A percentile compares a stretch with the other conserved stretches of the same genome.
Conservation (phyloP, 2,113 vertebrate genomes). For the Platycercus adscitus region DNA sequence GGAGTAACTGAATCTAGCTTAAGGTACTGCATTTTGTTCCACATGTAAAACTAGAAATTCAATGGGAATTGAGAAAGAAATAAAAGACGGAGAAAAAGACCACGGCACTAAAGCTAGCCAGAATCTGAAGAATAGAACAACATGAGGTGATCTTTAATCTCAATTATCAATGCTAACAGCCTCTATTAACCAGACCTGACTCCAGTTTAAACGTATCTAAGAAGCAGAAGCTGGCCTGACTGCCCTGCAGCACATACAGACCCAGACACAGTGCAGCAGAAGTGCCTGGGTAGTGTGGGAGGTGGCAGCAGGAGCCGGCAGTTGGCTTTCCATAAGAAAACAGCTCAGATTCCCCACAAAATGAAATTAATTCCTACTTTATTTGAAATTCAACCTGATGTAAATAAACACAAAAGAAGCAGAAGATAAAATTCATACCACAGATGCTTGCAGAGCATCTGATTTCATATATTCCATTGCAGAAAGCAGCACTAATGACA, state of each 20-base stretch:
- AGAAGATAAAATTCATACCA: neutral
- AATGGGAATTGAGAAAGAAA: neutral
- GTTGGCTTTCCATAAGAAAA: neutral
- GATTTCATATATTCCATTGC: neutral
- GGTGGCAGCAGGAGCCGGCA: neutral
- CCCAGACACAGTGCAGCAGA: neutral
- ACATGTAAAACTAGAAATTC: neutral
- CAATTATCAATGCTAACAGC: neutral
- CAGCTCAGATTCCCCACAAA: neutral
- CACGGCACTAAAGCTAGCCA: neutral
- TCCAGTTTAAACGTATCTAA: neutral
- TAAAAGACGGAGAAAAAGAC: neutral
- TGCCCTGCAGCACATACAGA: fast-evolving
- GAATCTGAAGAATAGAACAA: neutral
- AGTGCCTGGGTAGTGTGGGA: fast-evolving
- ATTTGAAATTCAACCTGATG: neutral
- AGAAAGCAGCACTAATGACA: neutral
- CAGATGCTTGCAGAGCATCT: fast-evolving
- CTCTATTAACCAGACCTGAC: neutral
- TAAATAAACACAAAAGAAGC: neutral
- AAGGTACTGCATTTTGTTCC: neutral
- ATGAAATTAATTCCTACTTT: neutral
- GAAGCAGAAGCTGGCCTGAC: neutral
- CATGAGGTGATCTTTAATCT: neutral
- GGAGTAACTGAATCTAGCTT: neutral